Conservation (phyloP, 2,888 invertebrate species). For the Eremobia ochroleuca region DNA sequence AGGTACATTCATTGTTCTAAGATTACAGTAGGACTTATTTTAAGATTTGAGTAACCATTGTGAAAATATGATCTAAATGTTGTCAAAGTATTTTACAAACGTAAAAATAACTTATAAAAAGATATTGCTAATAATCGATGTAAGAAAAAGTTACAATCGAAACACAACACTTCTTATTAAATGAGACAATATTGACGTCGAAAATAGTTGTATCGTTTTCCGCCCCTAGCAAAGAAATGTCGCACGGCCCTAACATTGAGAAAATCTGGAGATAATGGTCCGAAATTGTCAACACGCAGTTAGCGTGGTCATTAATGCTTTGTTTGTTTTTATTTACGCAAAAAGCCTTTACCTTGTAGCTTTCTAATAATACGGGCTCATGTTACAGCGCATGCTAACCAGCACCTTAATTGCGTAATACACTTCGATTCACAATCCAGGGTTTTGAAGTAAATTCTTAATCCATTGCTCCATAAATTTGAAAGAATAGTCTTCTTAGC, state of each 20-base stretch:
- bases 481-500: neutral
- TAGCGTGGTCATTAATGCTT: neutral
- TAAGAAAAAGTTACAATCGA: neutral
- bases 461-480: neutral
- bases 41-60: neutral
- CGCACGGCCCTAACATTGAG: neutral
- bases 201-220: neutral
- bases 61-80: neutral
- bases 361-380: neutral
- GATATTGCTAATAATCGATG: too few relatives aligned
- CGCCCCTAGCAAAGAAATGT: neutral
- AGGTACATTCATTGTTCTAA: neutral
- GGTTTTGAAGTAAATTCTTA: neutral
- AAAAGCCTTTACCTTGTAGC: neutral
- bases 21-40: neutral
- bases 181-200: slow-evolving; percentile 2
- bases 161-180: neutral
- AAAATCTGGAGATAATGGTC: slow-evolving; percentile 27
- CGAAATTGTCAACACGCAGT: slow-evolving; percentile 23
- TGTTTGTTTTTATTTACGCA: neutral
- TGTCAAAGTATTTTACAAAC: neutral
- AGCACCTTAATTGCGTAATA: neutral
- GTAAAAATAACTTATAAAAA: neutral
- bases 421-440: neutral
- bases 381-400: neutral